phyloP scores from a whole-genome alignment of 1,140 invertebrate species.

The Rhysida immarginata region DNA sequence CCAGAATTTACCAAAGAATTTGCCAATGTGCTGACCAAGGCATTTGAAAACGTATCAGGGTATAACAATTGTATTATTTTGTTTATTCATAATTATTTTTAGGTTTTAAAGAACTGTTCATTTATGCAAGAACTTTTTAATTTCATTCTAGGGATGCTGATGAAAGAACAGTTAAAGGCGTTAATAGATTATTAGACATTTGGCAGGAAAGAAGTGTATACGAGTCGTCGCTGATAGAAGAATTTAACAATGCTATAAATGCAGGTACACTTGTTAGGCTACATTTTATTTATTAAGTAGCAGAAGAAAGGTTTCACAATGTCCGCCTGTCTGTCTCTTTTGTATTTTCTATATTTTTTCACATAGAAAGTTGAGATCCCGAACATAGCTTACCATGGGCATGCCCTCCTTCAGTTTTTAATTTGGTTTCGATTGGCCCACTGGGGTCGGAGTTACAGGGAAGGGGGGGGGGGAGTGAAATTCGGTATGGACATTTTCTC shows the following conservation, averaged over 20 bases:
- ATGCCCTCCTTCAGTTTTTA: too few relatives aligned
- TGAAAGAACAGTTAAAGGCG: constrained; percentile 39
- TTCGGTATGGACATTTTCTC: too few relatives aligned
- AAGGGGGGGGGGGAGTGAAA: too few relatives aligned
- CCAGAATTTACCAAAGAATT: constrained; percentile 87
- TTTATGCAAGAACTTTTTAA: neutral
- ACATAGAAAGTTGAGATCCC: too few relatives aligned
- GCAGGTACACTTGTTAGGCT: constrained; percentile 11
- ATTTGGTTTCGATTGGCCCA: too few relatives aligned
- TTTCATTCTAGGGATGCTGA: constrained; percentile 25
- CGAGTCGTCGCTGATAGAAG: constrained; percentile 53
- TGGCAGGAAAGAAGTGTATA: constrained; percentile 89
- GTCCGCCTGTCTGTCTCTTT: too few relatives aligned
- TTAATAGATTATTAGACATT: constrained; percentile 67
- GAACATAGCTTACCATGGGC: too few relatives aligned
- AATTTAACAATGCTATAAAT: constrained; percentile 48
- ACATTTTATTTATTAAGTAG: too few relatives aligned
- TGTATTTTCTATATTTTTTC: too few relatives aligned
- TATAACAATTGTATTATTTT: neutral
- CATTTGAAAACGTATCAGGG: constrained; percentile 53
- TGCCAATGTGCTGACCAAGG: constrained; percentile 52
- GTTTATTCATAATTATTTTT: neutral
- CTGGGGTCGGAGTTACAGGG: too few relatives aligned
- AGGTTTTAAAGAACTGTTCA: too few relatives aligned
- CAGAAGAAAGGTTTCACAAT: too few relatives aligned